phyloP scores from a whole-genome alignment of 2,888 invertebrate genomes.

The Epinotia ramella region DNA sequence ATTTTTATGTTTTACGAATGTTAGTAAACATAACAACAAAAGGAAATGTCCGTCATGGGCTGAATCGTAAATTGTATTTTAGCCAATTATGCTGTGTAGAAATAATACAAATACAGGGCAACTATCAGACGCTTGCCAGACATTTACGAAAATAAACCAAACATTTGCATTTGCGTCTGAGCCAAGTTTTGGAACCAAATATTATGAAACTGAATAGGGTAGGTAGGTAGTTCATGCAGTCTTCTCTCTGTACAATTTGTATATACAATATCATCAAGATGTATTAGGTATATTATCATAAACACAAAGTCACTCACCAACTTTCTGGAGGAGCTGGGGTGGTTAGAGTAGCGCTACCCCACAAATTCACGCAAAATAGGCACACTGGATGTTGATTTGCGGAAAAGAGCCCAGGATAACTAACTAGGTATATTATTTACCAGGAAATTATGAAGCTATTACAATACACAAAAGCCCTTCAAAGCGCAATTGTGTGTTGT shows the following conservation, averaged over 20 bases:
- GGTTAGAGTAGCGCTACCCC: too few relatives aligned
- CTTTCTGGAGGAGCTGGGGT: too few relatives aligned
- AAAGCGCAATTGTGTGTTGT: too few relatives aligned
- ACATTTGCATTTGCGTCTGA: conserved; percentile 53
- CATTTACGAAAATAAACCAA: conserved; percentile 57
- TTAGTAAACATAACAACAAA: conserved; percentile 5
- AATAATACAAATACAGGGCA: conserved; percentile 44
- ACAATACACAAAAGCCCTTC: too few relatives aligned
- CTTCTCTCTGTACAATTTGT: neutral
- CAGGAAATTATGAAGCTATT: too few relatives aligned
- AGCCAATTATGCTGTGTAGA: conserved; percentile 21
- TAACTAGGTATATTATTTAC: too few relatives aligned
- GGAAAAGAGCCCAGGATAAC: too few relatives aligned
- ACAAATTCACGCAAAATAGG: too few relatives aligned
- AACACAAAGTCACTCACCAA: too few relatives aligned
- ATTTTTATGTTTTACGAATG: neutral
- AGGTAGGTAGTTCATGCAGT: neutral
- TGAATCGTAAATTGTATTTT: neutral
- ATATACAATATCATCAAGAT: neutral
- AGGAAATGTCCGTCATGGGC: conserved; percentile 2
- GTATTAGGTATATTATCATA: too few relatives aligned
- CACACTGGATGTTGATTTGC: too few relatives aligned
- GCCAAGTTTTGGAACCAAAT: conserved; percentile 54
- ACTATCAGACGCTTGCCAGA: conserved; percentile 70
- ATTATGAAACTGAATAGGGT: conserved; percentile 48